Evolutionary conservation across 2,113 vertebrate genomes (phyloP).

Genomic region (Malurus melanocephalus): DNA sequence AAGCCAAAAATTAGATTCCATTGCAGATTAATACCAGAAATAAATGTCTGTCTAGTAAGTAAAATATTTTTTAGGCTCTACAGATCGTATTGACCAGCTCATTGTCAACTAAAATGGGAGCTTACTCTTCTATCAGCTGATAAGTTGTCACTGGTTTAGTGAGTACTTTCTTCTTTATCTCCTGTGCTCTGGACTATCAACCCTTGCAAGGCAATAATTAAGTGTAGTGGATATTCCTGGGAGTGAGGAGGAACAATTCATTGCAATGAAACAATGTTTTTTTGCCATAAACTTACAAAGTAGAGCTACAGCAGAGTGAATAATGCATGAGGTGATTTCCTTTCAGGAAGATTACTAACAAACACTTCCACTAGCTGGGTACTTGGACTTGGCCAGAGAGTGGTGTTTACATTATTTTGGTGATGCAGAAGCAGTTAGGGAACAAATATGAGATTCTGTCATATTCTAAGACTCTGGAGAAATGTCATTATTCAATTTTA

Average conservation of each 20-base stretch:
- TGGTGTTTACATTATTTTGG: background rate
- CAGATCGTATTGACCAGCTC: background rate
- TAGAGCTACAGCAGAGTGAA: background rate
- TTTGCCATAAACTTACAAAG: background rate
- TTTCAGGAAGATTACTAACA: background rate
- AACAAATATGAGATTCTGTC: background rate
- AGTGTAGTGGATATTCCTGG: background rate
- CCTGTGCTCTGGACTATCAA: background rate
- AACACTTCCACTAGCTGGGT: background rate
- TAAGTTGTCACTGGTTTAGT: background rate
- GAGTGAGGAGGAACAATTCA: background rate
- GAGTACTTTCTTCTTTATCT: background rate
- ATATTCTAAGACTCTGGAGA: background rate
- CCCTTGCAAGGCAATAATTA: background rate
- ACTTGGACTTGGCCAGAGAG: background rate
- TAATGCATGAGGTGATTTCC: conserved; percentile 5
- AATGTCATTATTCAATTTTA: background rate
- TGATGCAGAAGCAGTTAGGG: background rate
- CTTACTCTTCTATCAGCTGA: background rate
- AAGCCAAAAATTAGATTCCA: background rate
- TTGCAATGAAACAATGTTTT: background rate
- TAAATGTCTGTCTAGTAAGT: background rate
- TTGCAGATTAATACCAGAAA: background rate
- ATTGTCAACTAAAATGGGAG: background rate
- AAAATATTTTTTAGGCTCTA: background rate